These are phyloP conservation scores for Lycopodina hypogea DNA, from an alignment of 37 sponge, comb jelly and placozoan species.

Conservation along the genomic window DNA sequence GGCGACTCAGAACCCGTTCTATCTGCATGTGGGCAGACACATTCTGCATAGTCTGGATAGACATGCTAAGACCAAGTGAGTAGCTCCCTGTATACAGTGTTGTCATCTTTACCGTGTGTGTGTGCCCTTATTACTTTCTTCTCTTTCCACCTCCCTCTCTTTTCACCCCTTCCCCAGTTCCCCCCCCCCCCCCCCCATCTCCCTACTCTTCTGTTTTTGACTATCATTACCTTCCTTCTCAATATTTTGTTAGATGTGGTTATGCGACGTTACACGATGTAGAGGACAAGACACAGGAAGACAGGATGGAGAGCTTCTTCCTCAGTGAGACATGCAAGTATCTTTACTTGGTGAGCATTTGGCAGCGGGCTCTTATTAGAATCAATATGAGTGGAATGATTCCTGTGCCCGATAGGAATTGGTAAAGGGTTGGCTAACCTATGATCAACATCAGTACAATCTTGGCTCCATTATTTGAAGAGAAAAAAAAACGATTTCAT, in stretches of 20 bases:
- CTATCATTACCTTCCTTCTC: neutral
- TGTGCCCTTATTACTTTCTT: too few species aligned
- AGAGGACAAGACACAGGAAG: constrained; percentile 83
- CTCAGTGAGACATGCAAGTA: constrained; percentile 98
- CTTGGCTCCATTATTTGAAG: too few species aligned
- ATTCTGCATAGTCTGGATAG: constrained; percentile 82
- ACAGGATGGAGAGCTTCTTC: constrained; percentile 99
- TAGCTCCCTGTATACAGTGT: neutral
- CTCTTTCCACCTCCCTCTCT: neutral
- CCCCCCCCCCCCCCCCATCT: too few species aligned
- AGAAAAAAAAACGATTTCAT: too few species aligned
- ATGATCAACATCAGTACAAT: too few species aligned
- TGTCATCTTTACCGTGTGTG: neutral
- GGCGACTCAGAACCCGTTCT: constrained; percentile 96
- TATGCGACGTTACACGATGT: constrained; percentile 96
- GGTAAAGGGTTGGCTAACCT: too few species aligned
- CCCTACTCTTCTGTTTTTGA: too few species aligned
- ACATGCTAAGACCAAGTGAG: constrained; percentile 69
- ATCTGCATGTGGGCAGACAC: constrained; percentile 90
- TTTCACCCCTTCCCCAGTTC: too few species aligned
- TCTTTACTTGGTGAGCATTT: constrained; percentile 80
- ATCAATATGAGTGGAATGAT: neutral
- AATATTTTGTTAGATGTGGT: constrained; percentile 94
- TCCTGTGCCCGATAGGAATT: neutral
- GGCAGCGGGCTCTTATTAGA: neutral